phyloP scores from a whole-genome alignment of 1,140 invertebrate species.

The Elysia chlorotica region DNA sequence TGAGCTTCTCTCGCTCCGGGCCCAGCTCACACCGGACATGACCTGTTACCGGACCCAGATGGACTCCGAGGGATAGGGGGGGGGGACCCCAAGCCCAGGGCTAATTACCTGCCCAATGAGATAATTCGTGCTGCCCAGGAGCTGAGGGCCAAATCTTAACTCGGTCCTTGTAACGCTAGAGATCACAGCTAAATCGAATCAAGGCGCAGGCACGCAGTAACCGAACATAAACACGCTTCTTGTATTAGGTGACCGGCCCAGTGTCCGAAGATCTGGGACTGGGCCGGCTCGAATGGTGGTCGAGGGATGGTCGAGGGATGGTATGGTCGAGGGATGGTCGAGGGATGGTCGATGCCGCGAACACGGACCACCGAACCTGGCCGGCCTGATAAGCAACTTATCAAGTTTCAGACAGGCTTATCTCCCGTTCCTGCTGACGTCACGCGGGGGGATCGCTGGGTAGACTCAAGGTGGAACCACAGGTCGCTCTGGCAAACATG shows the following conservation, averaged over 20 bases:
- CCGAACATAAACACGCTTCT: slow-evolving; percentile 9
- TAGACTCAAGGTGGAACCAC: too few species aligned
- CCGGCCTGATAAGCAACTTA: slow-evolving; percentile 13
- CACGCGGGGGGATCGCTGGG: too few species aligned
- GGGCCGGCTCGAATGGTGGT: too few species aligned
- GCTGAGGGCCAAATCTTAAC: slow-evolving; percentile 12
- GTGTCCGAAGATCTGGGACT: too few species aligned
- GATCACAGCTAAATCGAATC: slow-evolving; percentile 21
- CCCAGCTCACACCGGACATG: too few species aligned
- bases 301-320: neutral
- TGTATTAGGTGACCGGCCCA: neutral
- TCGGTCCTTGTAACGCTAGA: slow-evolving; percentile 12
- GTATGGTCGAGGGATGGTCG: neutral
- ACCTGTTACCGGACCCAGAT: too few species aligned
- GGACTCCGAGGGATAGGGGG: neutral
- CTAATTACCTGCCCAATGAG: slow-evolving; percentile 23
- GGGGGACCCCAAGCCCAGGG: neutral
- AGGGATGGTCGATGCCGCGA: neutral
- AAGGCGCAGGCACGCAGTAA: slow-evolving; percentile 2
- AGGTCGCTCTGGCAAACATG: too few species aligned
- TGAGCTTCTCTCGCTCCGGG: too few species aligned
- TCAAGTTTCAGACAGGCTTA: too few species aligned
- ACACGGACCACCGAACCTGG: neutral
- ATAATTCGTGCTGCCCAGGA: slow-evolving; percentile 10
- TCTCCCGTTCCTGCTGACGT: too few species aligned